Conservation (phyloP, 2,113 vertebrate genomes). For the Lucifuga dentata region DNA sequence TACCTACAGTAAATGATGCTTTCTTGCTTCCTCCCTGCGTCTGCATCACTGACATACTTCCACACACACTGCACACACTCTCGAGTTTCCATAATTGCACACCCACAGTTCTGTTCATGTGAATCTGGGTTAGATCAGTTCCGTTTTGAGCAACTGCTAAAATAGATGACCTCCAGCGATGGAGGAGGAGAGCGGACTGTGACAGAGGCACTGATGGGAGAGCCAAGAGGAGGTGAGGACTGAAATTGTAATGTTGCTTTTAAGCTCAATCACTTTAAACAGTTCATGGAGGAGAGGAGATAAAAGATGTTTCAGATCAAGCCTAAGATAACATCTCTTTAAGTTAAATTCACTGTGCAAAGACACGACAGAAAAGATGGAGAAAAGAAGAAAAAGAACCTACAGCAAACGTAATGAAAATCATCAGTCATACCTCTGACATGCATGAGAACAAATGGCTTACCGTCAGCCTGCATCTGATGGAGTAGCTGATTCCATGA, state of each 20-base stretch:
- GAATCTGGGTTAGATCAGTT: slow-evolving; percentile 80
- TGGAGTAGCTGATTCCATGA: neutral
- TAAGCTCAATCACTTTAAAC: neutral
- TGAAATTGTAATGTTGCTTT: neutral
- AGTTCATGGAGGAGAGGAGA: too few relatives aligned
- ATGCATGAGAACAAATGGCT: neutral
- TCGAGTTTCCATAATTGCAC: slow-evolving; percentile 51
- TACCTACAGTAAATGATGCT: slow-evolving; percentile 35
- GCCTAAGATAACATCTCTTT: neutral
- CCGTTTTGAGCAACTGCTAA: slow-evolving; percentile 76
- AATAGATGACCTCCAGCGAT: slow-evolving; percentile 76
- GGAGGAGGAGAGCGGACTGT: slow-evolving; percentile 57
- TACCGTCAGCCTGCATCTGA: neutral
- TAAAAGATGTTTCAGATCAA: neutral
- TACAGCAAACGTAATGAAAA: too few relatives aligned
- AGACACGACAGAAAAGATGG: neutral
- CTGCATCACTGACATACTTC: slow-evolving; percentile 75
- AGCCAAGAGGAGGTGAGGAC: slow-evolving; percentile 8
- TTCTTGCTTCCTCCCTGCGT: slow-evolving; percentile 45
- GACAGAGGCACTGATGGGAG: slow-evolving; percentile 26
- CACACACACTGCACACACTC: slow-evolving; percentile 39
- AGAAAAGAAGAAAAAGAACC: too few relatives aligned
- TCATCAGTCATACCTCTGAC: too few relatives aligned
- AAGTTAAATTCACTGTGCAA: neutral
- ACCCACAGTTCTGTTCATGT: slow-evolving; percentile 30